Conservation (phyloP, 2,888 invertebrate species). For the Synanthedon andrenaeformis region DNA sequence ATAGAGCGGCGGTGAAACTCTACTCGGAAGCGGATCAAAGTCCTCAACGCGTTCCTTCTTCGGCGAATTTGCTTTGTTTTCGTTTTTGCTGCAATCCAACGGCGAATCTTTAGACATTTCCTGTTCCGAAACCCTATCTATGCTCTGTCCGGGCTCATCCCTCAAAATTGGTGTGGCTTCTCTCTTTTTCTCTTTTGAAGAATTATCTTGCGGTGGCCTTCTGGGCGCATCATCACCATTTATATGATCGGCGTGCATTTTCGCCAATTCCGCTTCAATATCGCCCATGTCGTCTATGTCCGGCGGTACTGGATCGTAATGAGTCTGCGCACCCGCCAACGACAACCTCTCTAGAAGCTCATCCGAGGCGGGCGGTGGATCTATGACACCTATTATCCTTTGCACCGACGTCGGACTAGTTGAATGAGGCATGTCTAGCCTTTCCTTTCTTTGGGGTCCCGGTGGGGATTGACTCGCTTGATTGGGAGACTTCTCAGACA, state of each 20-base stretch:
- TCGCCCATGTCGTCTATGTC: slow-evolving; percentile 71
- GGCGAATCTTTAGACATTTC: slow-evolving; percentile 10
- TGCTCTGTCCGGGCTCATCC: slow-evolving; percentile 15
- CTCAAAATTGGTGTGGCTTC: slow-evolving; percentile 38
- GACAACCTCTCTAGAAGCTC: slow-evolving; percentile 39
- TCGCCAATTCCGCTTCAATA: slow-evolving; percentile 78
- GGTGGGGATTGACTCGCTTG: slow-evolving; percentile 83
- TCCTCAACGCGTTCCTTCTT: slow-evolving; percentile 41
- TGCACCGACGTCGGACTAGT: slow-evolving; percentile 56
- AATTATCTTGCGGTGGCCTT: slow-evolving; percentile 16
- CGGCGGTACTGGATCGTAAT: slow-evolving; percentile 43
- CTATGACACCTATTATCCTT: slow-evolving; percentile 55
- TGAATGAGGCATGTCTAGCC: slow-evolving; percentile 53
- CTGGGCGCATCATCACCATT: slow-evolving; percentile 45
- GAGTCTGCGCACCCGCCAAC: slow-evolving; percentile 31
- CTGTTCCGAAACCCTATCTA: slow-evolving; percentile 10
- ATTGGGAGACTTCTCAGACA: slow-evolving; percentile 93
- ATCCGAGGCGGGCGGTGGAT: slow-evolving; percentile 37
- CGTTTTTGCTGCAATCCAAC: slow-evolving; percentile 15
- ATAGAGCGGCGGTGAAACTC: slow-evolving; percentile 80
- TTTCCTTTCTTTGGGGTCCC: slow-evolving; percentile 51
- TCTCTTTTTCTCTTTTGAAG: slow-evolving; percentile 25
- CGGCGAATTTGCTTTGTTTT: slow-evolving; percentile 14
- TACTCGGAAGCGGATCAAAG: slow-evolving; percentile 76
- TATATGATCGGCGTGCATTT: slow-evolving; percentile 70